These are phyloP conservation scores for Sphecodes monilicornis DNA, from an alignment of 2,888 invertebrate species.

Conservation along the genomic window DNA sequence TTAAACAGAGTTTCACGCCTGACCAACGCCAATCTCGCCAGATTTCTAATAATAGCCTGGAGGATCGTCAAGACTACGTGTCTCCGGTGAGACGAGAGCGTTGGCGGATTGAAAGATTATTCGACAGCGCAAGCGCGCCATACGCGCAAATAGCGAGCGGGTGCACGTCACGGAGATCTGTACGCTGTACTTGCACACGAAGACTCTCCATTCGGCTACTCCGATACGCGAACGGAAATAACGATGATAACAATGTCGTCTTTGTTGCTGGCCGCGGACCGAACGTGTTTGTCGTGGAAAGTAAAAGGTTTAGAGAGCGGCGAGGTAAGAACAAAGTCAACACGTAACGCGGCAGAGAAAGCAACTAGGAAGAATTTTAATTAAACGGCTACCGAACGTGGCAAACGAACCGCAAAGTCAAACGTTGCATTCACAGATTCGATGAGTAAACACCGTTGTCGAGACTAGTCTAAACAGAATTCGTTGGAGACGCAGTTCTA, in stretches of 20 bases:
- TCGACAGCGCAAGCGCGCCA: conserved; percentile 68
- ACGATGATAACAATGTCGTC: conserved; percentile 11
- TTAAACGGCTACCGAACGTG: neutral
- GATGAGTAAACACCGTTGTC: neutral
- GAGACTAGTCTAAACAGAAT: neutral
- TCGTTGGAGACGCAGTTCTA: neutral
- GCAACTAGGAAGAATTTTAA: neutral
- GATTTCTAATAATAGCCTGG: conserved; percentile 28
- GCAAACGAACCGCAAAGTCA: neutral
- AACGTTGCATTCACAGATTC: neutral
- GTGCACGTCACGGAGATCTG: conserved; percentile 71
- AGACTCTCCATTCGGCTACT: conserved; percentile 65
- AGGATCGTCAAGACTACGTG: conserved; percentile 28
- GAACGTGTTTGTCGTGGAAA: conserved; percentile 7
- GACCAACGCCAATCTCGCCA: conserved; percentile 11
- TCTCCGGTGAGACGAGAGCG: conserved; percentile 50
- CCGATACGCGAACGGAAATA: conserved; percentile 45
- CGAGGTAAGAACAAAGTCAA: conserved; percentile 3
- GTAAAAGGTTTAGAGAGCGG: neutral
- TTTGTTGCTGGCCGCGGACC: neutral
- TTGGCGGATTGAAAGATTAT: conserved; percentile 50
- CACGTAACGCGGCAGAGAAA: conserved; percentile 2
- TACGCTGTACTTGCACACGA: conserved; percentile 73
- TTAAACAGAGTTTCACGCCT: conserved; percentile 15
- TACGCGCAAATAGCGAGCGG: conserved; percentile 69